Conservation (phyloP, 1,140 invertebrate species). For the Listronotus bonariensis region DNA sequence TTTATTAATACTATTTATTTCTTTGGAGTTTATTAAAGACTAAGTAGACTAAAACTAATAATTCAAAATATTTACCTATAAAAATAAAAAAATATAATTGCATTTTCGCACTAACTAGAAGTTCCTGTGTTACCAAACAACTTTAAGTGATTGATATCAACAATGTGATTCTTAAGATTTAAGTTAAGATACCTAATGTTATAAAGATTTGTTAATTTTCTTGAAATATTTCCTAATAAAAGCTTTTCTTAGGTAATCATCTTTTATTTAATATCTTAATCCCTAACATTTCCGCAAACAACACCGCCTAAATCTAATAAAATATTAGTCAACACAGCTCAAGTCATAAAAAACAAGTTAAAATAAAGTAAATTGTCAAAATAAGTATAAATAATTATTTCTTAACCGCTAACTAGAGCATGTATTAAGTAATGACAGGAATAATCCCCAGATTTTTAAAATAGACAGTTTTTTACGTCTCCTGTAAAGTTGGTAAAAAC, state of each 20-base stretch:
- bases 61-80: too few species aligned
- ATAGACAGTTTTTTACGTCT: slow-evolving; percentile 16
- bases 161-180: too few species aligned
- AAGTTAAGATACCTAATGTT: too few species aligned
- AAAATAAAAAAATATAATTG: too few species aligned
- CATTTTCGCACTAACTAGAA: too few species aligned
- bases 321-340: slow-evolving; percentile 19
- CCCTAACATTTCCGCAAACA: slow-evolving; percentile 3
- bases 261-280: neutral
- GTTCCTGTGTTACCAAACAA: too few species aligned
- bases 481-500: slow-evolving; percentile 21
- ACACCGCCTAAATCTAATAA: slow-evolving; percentile 9
- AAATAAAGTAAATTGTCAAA: neutral
- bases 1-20: too few species aligned
- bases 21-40: too few species aligned
- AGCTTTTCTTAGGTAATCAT: neutral
- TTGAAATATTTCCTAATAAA: too few species aligned
- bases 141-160: too few species aligned
- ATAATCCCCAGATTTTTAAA: slow-evolving; percentile 7
- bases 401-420: neutral
- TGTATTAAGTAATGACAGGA: neutral
- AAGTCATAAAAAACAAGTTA: slow-evolving; percentile 9
- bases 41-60: too few species aligned
- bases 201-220: too few species aligned
- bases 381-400: neutral